Evolutionary conservation across 1,140 invertebrate genomes (phyloP).

Genomic region (Diorhabda sublineata): DNA sequence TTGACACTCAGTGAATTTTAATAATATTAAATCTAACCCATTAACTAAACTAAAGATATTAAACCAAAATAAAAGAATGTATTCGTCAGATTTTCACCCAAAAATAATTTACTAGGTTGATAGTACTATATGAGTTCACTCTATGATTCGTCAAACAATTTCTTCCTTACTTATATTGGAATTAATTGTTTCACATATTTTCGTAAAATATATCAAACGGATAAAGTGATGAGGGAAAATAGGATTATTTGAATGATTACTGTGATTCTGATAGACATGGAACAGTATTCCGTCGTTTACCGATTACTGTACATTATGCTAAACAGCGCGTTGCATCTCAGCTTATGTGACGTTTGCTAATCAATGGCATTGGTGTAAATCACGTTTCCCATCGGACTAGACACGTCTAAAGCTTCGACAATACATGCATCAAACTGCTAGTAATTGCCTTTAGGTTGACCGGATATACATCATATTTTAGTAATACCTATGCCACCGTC

Average conservation of each 20-base stretch:
- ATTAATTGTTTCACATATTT: too few relatives aligned
- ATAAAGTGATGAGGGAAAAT: constrained; percentile 5
- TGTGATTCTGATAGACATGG: constrained; percentile 38
- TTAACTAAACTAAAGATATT: too few relatives aligned
- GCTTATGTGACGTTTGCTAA: constrained; percentile 41
- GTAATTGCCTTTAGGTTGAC: constrained; percentile 35
- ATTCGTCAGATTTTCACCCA: too few relatives aligned
- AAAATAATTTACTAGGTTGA: too few relatives aligned
- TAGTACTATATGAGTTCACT: too few relatives aligned
- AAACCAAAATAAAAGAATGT: too few relatives aligned
- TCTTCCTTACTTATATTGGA: too few relatives aligned
- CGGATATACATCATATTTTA: constrained; percentile 34
- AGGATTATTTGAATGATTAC: constrained; percentile 35
- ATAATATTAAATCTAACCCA: too few relatives aligned
- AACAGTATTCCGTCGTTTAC: constrained; percentile 37
- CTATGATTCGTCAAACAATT: too few relatives aligned
- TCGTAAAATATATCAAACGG: neutral
- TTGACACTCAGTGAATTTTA: too few relatives aligned
- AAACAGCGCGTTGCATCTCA: constrained; percentile 40
- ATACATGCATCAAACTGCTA: constrained; percentile 38
- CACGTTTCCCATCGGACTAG: constrained; percentile 35
- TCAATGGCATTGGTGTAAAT: constrained; percentile 42
- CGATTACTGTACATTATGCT: constrained; percentile 43
- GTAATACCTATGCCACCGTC: constrained; percentile 18
- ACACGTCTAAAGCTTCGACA: constrained; percentile 34